A percentile compares a stretch with the other conserved stretches of the same genome.
Evolutionary conservation across 1,140 invertebrate species (phyloP).

Genomic region (Hyphantria cunea): DNA sequence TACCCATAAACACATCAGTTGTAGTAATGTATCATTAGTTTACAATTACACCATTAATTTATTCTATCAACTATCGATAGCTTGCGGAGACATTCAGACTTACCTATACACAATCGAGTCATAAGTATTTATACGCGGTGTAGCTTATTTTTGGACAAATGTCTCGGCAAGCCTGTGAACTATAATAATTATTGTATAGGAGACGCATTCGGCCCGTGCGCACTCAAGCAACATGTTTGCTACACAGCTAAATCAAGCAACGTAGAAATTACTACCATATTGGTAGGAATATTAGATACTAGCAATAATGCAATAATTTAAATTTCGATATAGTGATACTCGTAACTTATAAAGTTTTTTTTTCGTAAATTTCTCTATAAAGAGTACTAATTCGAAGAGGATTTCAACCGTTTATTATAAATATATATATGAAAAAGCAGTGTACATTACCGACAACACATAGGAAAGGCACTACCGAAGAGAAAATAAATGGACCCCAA

Average conservation of each 20-base stretch:
- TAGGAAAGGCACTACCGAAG: conserved; percentile 42
- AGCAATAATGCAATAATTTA: conserved; percentile 1
- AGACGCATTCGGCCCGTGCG: conserved; percentile 49
- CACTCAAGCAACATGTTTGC: conserved; percentile 43
- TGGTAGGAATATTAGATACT: conserved; percentile 33
- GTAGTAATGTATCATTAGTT: conserved; percentile 50
- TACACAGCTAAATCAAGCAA: conserved; percentile 29
- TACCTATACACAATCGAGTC: conserved; percentile 17
- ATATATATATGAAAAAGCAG: neutral
- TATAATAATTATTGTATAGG: conserved; percentile 66
- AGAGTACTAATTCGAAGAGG: conserved; percentile 14
- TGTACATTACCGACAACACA: conserved; percentile 8
- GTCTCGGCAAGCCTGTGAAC: conserved; percentile 54
- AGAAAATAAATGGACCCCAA: conserved; percentile 20
- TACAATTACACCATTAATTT: conserved; percentile 54
- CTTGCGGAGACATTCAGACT: conserved; percentile 51
- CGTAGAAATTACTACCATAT: conserved; percentile 40
- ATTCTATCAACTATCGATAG: conserved; percentile 48
- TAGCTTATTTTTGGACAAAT: conserved; percentile 29
- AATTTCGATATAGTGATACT: no score
- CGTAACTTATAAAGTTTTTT: conserved; percentile 10
- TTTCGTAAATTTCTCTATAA: conserved; percentile 3
- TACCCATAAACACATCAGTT: conserved; percentile 68
- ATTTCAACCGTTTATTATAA: neutral
- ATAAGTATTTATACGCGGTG: conserved; percentile 20